A percentile compares a stretch with the other conserved stretches of the same genome.
Conservation (phyloP, 2,797 vertebrate species). For the Sebastes matsubarae region DNA sequence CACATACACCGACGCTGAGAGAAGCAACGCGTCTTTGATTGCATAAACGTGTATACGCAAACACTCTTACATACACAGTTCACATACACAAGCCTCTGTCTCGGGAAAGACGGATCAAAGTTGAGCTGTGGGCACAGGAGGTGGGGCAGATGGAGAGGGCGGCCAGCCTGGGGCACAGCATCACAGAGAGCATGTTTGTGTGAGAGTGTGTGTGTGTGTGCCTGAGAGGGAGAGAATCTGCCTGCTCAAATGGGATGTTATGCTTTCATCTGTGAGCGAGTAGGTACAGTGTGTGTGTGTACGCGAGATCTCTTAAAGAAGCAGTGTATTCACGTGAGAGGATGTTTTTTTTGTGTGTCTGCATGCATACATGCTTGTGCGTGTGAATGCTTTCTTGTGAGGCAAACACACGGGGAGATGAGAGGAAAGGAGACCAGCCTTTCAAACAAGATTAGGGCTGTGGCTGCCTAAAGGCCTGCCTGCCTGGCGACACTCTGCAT, state of each 20-base stretch:
- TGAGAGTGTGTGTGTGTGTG: conserved; percentile 37
- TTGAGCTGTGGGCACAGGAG: conserved; percentile 79
- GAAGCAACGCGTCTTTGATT: conserved; percentile 76
- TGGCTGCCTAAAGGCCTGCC: conserved; percentile 70
- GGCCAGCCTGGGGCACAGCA: conserved; percentile 77
- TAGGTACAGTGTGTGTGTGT: conserved; percentile 44
- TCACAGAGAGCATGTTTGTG: conserved; percentile 69
- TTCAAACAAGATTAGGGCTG: conserved; percentile 77
- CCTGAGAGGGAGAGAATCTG: conserved; percentile 53
- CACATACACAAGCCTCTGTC: conserved; percentile 55
- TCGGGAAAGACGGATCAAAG: conserved; percentile 79
- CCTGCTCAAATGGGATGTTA: conserved; percentile 61
- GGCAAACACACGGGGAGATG: conserved; percentile 63
- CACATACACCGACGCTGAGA: conserved; percentile 48
- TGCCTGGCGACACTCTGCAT: conserved; percentile 66
- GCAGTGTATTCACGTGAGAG: conserved; percentile 39
- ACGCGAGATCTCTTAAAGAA: conserved; percentile 37
- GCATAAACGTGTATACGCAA: conserved; percentile 70
- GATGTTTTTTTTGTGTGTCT: not conserved
- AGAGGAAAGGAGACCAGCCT: conserved; percentile 71
- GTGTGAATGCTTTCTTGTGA: conserved; percentile 40
- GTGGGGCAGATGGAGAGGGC: conserved; percentile 80
- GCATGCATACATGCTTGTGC: conserved; percentile 4
- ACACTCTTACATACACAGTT: conserved; percentile 58
- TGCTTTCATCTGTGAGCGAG: conserved; percentile 63